Evolutionary conservation across 23 tunicate species (phyloP).

Genomic region (Botrylloides violaceus): DNA sequence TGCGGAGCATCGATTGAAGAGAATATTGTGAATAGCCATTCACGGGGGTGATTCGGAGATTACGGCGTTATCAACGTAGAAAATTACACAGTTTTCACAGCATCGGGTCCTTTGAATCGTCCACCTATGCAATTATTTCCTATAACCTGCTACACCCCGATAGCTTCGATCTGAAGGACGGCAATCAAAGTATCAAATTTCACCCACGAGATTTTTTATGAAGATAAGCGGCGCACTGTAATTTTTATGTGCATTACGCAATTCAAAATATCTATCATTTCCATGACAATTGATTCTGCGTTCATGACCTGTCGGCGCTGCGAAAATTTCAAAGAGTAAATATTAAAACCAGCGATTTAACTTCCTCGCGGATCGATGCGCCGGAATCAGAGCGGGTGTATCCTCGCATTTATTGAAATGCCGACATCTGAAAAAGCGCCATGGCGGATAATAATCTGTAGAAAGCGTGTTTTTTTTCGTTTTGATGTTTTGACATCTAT

Average conservation of each 20-base stretch:
- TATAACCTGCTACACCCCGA: conserved; percentile 2
- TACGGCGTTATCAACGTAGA: not conserved
- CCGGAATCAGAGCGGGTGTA: no score
- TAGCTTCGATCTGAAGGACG: conserved; percentile 8
- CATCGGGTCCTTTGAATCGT: not conserved
- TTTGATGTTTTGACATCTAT: no score
- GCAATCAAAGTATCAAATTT: conserved; percentile 27
- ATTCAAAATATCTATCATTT: not conserved
- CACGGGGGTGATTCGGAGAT: not conserved
- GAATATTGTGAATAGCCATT: not conserved
- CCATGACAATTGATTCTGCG: not conserved
- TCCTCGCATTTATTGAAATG: no score
- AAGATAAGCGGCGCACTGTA: conserved; percentile 13
- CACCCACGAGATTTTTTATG: not conserved
- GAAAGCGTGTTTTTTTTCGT: no score
- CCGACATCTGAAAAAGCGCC: no score
- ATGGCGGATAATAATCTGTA: no score
- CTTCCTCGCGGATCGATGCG: no score
- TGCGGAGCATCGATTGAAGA: no score
- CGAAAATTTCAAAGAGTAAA: no score
- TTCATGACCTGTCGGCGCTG: not conserved
- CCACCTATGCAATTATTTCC: not conserved
- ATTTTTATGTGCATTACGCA: conserved; percentile 5
- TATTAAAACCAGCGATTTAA: no score
- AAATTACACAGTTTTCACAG: not conserved